Conservation (phyloP, 2,113 vertebrate species). For the Chamaea fasciata region DNA sequence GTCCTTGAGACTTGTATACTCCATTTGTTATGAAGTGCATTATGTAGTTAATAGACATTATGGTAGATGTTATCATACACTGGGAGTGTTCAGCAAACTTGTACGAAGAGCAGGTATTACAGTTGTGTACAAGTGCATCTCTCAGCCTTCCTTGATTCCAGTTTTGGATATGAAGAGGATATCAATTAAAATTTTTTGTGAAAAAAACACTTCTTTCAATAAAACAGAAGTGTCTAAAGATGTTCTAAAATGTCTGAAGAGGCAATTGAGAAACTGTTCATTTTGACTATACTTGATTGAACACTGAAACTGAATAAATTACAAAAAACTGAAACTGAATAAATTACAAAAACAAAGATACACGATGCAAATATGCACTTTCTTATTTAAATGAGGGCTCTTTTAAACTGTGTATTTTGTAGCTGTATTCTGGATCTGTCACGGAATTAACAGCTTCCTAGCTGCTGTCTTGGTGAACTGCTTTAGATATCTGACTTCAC, state of each 20-base stretch:
- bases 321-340: not conserved
- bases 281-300: not conserved
- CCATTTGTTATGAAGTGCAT: not conserved
- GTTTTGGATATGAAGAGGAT: not conserved
- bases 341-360: not conserved
- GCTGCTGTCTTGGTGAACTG: not conserved
- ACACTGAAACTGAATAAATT: not conserved
- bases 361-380: not conserved
- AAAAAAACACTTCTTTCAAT: not conserved
- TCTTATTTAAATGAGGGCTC: not conserved
- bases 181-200: fast-evolving
- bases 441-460: not conserved
- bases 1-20: not conserved
- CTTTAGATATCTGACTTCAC: not conserved
- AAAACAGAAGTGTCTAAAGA: not conserved
- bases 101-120: not conserved
- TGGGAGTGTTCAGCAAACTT: not conserved
- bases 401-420: not conserved
- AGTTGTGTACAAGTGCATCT: not conserved
- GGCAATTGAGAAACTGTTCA: not conserved
- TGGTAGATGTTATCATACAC: not conserved
- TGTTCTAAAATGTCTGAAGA: not conserved
- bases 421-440: not conserved
- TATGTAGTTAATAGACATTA: not conserved
- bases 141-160: not conserved